A percentile compares a stretch with the other conserved stretches of the same genome.
Evolutionary conservation across 2,797 vertebrate species (phyloP).

Genomic region (Oreortyx pictus): DNA sequence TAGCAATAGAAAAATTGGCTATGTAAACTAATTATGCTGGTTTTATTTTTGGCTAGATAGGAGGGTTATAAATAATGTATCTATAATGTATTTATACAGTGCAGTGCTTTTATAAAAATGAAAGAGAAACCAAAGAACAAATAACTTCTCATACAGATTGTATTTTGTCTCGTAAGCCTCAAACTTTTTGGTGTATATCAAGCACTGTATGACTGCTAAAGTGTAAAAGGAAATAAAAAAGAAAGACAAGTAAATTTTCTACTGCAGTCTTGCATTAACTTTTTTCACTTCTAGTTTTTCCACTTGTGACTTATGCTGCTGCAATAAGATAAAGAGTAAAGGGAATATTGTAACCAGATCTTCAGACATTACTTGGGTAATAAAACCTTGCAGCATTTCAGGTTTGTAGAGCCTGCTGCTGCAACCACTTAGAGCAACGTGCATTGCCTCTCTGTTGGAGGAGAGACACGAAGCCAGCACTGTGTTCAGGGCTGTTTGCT

Average conservation of each 20-base stretch:
- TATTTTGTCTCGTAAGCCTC: background rate
- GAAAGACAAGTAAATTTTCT: background rate
- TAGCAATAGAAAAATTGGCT: background rate
- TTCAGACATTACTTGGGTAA: background rate
- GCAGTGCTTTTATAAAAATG: background rate
- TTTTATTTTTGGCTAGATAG: background rate
- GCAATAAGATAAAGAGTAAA: background rate
- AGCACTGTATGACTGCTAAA: background rate
- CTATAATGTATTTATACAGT: background rate
- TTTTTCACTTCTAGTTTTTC: background rate
- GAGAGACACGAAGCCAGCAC: fast-evolving
- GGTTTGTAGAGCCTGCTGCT: background rate
- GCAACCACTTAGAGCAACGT: fast-evolving
- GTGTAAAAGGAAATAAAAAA: background rate
- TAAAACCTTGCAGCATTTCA: background rate
- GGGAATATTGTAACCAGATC: background rate
- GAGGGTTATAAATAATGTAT: background rate
- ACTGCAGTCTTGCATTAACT: fast-evolving
- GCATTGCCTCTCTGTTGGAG: background rate
- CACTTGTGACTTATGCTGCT: fast-evolving
- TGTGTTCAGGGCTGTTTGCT: background rate
- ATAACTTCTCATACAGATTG: background rate
- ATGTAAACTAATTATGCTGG: background rate
- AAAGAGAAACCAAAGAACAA: background rate
- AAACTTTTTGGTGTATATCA: background rate